phyloP scores from a whole-genome alignment of 2,888 invertebrate genomes.

The Blastobasis adustella region DNA sequence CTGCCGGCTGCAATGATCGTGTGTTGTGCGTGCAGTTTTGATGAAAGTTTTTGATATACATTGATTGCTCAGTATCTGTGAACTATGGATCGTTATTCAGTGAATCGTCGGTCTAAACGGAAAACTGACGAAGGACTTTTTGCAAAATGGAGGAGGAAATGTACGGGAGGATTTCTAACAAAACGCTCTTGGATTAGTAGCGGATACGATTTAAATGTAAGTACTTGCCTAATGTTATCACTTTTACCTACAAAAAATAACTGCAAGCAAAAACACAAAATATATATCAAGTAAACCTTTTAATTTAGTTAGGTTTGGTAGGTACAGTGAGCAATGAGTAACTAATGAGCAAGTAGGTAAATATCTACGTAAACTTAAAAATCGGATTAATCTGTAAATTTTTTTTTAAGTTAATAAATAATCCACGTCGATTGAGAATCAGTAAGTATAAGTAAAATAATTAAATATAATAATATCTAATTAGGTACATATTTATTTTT shows the following conservation, averaged over 20 bases:
- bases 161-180: conserved; percentile 39
- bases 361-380: too few species aligned
- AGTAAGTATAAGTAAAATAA: too few species aligned
- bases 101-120: conserved; percentile 55
- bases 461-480: too few species aligned
- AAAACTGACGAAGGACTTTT: conserved; percentile 53
- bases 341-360: too few species aligned
- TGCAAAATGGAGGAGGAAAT: conserved; percentile 54
- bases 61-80: conserved; percentile 26
- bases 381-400: too few species aligned
- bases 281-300: too few species aligned
- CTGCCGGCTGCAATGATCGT: conserved; percentile 41
- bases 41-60: conserved; percentile 21
- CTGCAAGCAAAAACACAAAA: too few species aligned
- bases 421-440: too few species aligned
- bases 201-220: conserved; percentile 61
- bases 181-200: conserved; percentile 52
- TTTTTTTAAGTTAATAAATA: too few species aligned
- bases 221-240: conserved; percentile 23
- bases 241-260: conserved; percentile 14
- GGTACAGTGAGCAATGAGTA: too few species aligned
- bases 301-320: too few species aligned
- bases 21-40: conserved; percentile 24
- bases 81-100: conserved; percentile 57
- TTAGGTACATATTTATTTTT: too few species aligned